These are phyloP conservation scores for Rynchops niger DNA, from an alignment of 2,113 vertebrate species.

Conservation along the genomic window DNA sequence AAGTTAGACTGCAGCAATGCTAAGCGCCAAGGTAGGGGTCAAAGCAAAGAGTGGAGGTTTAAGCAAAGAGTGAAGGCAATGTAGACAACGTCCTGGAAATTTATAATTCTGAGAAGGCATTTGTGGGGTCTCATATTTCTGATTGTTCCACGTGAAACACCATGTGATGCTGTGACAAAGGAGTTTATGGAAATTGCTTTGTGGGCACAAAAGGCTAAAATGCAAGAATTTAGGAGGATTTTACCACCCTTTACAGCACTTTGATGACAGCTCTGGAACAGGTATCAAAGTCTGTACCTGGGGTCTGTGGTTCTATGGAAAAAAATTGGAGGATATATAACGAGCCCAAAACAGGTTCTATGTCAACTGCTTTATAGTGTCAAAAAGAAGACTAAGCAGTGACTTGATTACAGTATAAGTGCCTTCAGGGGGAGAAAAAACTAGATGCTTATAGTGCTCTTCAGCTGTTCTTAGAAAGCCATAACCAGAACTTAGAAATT, in stretches of 20 bases:
- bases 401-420: background rate
- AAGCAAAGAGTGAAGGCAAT: background rate
- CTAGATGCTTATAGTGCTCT: background rate
- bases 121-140: background rate
- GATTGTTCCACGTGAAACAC: background rate
- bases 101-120: background rate
- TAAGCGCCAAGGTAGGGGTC: background rate
- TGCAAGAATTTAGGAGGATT: background rate
- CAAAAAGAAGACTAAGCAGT: background rate
- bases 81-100: background rate
- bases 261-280: background rate
- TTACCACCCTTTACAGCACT: background rate
- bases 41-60: background rate
- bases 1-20: background rate
- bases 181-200: background rate
- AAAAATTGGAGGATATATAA: background rate
- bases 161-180: background rate
- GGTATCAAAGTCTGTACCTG: background rate
- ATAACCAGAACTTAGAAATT: background rate
- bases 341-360: background rate
- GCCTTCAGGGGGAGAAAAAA: background rate
- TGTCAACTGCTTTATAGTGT: background rate
- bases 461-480: conserved; percentile 1
- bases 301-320: background rate
- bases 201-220: background rate